These are phyloP conservation scores for Smittia sp. DNA, from an alignment of 2,888 invertebrate species.

Conservation along the genomic window DNA sequence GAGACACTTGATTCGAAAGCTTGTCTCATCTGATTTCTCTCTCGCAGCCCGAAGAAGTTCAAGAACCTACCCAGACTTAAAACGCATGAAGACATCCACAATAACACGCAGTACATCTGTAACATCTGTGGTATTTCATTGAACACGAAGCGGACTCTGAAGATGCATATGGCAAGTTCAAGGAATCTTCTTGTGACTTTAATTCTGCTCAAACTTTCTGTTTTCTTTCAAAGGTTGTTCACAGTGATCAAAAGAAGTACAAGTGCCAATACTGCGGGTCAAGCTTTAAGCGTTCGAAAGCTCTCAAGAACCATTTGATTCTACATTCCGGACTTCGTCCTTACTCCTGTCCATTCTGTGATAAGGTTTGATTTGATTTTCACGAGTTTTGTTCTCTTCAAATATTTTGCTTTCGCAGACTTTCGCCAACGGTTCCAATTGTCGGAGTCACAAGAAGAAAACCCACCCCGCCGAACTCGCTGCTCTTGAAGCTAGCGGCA, in stretches of 20 bases:
- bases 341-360: slow-evolving; percentile 52
- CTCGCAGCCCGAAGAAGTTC: slow-evolving; percentile 50
- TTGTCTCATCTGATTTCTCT: slow-evolving; percentile 5
- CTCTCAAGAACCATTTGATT: slow-evolving; percentile 52
- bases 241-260: slow-evolving; percentile 50
- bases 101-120: slow-evolving; percentile 52
- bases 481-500: slow-evolving; percentile 51
- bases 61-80: slow-evolving; percentile 50
- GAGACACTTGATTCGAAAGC: neutral
- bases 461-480: slow-evolving; percentile 52
- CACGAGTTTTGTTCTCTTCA: neutral
- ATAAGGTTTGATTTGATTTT: slow-evolving; percentile 43
- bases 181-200: neutral
- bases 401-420: slow-evolving; percentile 43
- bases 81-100: slow-evolving; percentile 55
- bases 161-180: slow-evolving; percentile 51
- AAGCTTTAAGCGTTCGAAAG: slow-evolving; percentile 52
- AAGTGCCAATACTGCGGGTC: slow-evolving; percentile 51
- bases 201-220: neutral
- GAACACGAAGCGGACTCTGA: slow-evolving; percentile 54
- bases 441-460: slow-evolving; percentile 52
- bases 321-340: slow-evolving; percentile 51
- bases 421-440: slow-evolving; percentile 53
- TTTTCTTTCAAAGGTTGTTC: slow-evolving; percentile 45
- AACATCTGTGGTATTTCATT: slow-evolving; percentile 52